These are phyloP conservation scores for Trachythela sp. DNA, from an alignment of 64 coral and sea anemone species.

Conservation along the genomic window DNA sequence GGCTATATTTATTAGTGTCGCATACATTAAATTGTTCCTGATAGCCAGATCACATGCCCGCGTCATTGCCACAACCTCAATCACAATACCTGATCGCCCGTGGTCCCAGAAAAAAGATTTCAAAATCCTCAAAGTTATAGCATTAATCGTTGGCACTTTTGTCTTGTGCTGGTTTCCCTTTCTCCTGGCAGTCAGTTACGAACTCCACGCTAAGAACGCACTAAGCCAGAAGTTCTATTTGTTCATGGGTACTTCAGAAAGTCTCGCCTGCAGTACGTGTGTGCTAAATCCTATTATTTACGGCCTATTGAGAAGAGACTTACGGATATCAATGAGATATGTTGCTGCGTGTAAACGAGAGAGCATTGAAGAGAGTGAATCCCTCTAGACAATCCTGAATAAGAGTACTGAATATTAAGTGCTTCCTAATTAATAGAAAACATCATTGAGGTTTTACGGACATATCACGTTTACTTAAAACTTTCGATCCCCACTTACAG, in stretches of 20 bases:
- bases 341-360: background rate
- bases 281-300: slow-evolving; percentile 6
- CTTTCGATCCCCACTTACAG: no score
- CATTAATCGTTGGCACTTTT: background rate
- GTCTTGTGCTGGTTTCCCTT: background rate
- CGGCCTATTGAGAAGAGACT: background rate
- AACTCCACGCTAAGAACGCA: background rate
- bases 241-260: background rate
- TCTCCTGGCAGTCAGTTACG: background rate
- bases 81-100: background rate
- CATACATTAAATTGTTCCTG: background rate
- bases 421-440: no score
- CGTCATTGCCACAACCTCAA: background rate
- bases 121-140: background rate
- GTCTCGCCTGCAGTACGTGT: background rate
- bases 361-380: background rate
- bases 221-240: background rate
- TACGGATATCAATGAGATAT: background rate
- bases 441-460: no score
- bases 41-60: slow-evolving; percentile 9
- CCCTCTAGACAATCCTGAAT: background rate
- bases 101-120: background rate
- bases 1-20: background rate
- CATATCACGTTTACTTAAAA: no score
- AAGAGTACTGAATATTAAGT: no score